phyloP scores from a whole-genome alignment of 2,113 vertebrate species.

The Sterrhoptilus dennistouni region DNA sequence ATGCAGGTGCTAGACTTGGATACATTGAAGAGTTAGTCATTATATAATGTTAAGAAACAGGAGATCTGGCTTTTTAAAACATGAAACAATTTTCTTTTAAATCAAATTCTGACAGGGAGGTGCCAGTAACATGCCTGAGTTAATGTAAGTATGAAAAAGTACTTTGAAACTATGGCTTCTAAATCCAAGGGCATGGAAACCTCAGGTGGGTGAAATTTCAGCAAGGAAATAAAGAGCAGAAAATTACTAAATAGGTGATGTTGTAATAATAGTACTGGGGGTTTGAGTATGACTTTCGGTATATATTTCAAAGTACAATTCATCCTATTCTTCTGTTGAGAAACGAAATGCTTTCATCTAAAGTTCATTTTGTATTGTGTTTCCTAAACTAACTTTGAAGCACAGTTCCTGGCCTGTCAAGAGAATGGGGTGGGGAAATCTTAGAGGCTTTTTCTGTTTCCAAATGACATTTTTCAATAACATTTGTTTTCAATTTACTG shows the following conservation, averaged over 20 bases:
- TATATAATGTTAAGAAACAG: neutral
- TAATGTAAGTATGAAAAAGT: neutral
- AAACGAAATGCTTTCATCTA: neutral
- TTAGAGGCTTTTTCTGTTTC: neutral
- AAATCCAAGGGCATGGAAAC: neutral
- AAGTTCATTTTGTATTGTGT: neutral
- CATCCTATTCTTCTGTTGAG: neutral
- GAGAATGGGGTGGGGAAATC: neutral
- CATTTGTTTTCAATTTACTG: conserved; percentile 11
- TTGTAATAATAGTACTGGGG: neutral
- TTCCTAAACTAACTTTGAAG: neutral
- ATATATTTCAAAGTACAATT: neutral
- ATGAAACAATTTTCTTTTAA: neutral
- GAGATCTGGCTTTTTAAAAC: neutral
- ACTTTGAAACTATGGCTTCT: neutral
- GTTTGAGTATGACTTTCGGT: neutral
- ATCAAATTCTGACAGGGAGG: neutral
- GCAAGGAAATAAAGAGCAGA: neutral
- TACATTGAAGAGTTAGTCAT: neutral
- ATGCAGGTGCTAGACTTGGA: neutral
- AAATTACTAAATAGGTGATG: neutral
- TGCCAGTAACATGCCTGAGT: neutral
- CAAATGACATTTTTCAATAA: neutral
- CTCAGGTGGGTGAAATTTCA: neutral
- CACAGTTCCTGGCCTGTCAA: neutral